These are phyloP conservation scores for Cercopithecus petaurista DNA, from an alignment of 2,797 vertebrate species.

Conservation along the genomic window DNA sequence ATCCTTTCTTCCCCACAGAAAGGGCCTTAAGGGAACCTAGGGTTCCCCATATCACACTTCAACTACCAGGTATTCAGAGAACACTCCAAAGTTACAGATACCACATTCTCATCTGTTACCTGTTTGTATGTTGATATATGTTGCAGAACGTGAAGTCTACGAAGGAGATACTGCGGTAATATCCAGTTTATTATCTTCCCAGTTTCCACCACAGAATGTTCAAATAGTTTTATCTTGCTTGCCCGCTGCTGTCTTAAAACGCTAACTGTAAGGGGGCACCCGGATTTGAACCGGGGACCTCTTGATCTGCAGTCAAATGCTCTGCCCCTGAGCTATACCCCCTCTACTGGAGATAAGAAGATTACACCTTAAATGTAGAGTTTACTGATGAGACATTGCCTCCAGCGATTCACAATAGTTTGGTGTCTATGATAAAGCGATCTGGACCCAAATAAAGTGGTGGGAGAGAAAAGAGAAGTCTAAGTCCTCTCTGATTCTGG, in stretches of 20 bases:
- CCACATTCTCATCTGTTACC: neutral
- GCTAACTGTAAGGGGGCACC: neutral
- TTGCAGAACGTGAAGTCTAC: accelerated
- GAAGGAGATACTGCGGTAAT: neutral
- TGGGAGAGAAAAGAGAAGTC: neutral
- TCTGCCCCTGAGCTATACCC: slow-evolving; percentile 58
- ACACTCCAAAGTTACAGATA: too few relatives aligned
- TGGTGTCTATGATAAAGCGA: neutral
- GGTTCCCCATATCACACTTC: too few relatives aligned
- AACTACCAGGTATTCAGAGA: neutral
- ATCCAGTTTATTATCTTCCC: neutral
- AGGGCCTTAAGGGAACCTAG: too few relatives aligned
- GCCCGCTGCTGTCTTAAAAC: neutral
- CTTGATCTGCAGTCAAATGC: slow-evolving; percentile 69
- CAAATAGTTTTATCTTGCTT: accelerated
- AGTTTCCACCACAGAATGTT: accelerated
- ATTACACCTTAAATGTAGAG: neutral
- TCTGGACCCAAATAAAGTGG: neutral
- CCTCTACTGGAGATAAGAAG: accelerated
- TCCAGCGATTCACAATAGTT: neutral
- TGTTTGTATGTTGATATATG: too few relatives aligned
- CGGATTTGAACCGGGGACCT: slow-evolving; percentile 72
- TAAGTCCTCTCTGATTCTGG: neutral
- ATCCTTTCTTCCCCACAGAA: too few relatives aligned
- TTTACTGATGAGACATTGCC: neutral